phyloP scores from a whole-genome alignment of 2,888 invertebrate genomes.

The Drosophila helvetica region DNA sequence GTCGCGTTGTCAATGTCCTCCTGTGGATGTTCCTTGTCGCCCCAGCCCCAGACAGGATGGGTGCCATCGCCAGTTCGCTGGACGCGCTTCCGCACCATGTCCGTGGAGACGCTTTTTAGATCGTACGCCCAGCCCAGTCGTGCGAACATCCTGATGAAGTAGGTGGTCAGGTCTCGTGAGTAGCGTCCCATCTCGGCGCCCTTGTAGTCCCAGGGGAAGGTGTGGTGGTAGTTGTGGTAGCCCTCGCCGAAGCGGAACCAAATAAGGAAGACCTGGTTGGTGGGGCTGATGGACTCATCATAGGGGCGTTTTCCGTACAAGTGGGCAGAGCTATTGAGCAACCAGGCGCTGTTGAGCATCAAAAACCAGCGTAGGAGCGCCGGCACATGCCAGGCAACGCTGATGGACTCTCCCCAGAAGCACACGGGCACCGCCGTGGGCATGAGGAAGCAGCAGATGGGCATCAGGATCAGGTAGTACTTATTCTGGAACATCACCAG shows the following conservation, averaged over 20 bases:
- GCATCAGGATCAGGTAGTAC: constrained; percentile 84
- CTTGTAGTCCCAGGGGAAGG: constrained; percentile 94
- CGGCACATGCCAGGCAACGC: constrained; percentile 67
- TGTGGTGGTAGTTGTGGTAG: constrained; percentile 93
- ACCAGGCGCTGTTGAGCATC: constrained; percentile 94
- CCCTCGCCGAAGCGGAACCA: constrained; percentile 88
- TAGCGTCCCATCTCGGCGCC: constrained; percentile 91
- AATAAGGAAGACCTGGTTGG: constrained; percentile 87
- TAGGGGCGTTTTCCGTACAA: constrained; percentile 90
- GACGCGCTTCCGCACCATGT: constrained; percentile 88
- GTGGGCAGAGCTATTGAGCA: constrained; percentile 95
- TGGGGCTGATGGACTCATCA: constrained; percentile 88
- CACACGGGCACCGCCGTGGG: no score
- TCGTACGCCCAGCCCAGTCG: constrained; percentile 95
- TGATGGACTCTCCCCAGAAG: no score
- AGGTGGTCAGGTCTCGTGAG: constrained; percentile 89
- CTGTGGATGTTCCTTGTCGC: constrained; percentile 87
- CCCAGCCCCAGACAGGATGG: constrained; percentile 92
- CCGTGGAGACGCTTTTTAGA: constrained; percentile 90
- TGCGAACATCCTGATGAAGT: constrained; percentile 91
- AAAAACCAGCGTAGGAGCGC: constrained; percentile 91
- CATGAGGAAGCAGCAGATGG: no score
- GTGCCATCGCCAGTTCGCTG: constrained; percentile 90
- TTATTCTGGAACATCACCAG: constrained; percentile 71
- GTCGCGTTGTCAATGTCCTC: constrained; percentile 85